Evolutionary conservation across 2,797 vertebrate species (phyloP).

Genomic region (Thunnus albacares): DNA sequence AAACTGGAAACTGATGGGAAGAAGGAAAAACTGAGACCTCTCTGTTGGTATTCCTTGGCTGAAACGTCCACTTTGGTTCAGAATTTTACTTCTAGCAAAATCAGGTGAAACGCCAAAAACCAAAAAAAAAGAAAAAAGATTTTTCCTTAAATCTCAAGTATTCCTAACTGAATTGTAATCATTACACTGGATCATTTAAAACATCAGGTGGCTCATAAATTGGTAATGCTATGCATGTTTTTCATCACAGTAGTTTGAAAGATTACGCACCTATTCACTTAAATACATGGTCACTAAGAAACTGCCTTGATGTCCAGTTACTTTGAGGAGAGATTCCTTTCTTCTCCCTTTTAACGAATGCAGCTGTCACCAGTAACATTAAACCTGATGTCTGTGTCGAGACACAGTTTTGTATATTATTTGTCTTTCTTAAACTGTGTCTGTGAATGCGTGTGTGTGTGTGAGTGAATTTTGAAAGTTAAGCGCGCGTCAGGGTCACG

Average conservation of each 20-base stretch:
- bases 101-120: not conserved
- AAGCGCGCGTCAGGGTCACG: constrained; percentile 39
- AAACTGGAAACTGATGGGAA: not conserved
- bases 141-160: not conserved
- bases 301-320: constrained; percentile 44
- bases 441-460: constrained; percentile 20
- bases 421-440: constrained; percentile 43
- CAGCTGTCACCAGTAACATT: constrained; percentile 20
- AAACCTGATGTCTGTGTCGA: constrained; percentile 27
- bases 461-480: constrained; percentile 55
- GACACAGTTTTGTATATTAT: constrained; percentile 58
- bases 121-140: no score
- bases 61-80: not conserved
- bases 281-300: not conserved
- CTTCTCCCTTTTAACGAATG: constrained; percentile 1
- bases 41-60: not conserved
- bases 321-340: constrained; percentile 19
- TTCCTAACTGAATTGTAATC: not conserved
- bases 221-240: constrained; percentile 20
- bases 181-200: constrained; percentile 23
- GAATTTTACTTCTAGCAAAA: not conserved
- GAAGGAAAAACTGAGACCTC: not conserved
- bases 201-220: constrained; percentile 8
- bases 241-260: constrained; percentile 24
- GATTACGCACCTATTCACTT: not conserved